phyloP scores from a whole-genome alignment of 2,888 invertebrate genomes.

The Cenopis cana region DNA sequence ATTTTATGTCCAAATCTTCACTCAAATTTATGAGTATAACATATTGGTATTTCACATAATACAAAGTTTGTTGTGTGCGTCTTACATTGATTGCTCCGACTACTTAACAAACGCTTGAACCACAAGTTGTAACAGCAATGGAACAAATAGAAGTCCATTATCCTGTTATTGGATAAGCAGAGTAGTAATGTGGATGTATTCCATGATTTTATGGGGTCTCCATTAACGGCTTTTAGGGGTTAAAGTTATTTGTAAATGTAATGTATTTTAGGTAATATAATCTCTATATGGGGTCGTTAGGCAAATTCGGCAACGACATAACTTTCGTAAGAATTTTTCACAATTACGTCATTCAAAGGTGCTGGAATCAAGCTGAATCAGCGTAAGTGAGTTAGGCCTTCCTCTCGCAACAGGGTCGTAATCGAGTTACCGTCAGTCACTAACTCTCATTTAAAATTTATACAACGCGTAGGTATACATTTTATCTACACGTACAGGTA shows the following conservation, averaged over 20 bases:
- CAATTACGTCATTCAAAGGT: conserved; percentile 39
- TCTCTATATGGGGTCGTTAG: conserved; percentile 11
- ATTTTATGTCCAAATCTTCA: conserved; percentile 31
- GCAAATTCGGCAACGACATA: conserved; percentile 33
- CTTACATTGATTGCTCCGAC: neutral
- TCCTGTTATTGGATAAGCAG: neutral
- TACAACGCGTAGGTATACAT: conserved; percentile 15
- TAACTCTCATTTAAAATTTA: conserved; percentile 22
- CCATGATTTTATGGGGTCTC: conserved; percentile 36
- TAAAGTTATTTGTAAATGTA: conserved; percentile 29
- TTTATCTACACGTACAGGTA: too few species aligned
- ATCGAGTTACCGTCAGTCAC: conserved; percentile 36
- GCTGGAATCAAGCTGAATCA: conserved; percentile 36
- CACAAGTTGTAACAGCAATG: conserved; percentile 12
- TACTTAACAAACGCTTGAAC: neutral
- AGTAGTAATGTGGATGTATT: conserved; percentile 3
- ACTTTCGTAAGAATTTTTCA: conserved; percentile 30
- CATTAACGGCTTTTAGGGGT: conserved; percentile 29
- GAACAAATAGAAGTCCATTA: neutral
- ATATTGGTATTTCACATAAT: neutral
- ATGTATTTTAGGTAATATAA: conserved; percentile 27
- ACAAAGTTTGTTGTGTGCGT: neutral
- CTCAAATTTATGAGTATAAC: neutral
- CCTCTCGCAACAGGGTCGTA: conserved; percentile 26
- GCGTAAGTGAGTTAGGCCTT: conserved; percentile 34